Conservation (phyloP, 2,888 invertebrate genomes). For the Hyalella azteca region DNA sequence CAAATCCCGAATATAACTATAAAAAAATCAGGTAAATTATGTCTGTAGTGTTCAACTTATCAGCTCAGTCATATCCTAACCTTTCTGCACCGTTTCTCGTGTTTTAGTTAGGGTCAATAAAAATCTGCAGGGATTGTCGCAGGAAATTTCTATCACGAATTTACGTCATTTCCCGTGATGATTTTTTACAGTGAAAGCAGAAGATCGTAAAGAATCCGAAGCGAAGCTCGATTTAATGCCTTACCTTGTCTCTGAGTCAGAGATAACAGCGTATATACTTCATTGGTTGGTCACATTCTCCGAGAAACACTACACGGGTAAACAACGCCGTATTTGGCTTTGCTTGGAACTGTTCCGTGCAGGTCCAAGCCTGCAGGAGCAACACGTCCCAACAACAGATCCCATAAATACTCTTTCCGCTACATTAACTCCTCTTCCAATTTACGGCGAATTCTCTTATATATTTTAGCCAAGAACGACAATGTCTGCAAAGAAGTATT, state of each 20-base stretch:
- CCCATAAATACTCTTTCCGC: conserved; percentile 31
- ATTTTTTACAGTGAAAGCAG: too few species aligned
- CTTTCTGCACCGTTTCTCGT: too few species aligned
- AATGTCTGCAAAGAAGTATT: conserved; percentile 18
- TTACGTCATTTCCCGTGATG: too few species aligned
- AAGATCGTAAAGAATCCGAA: background rate
- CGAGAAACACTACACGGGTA: background rate
- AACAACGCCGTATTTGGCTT: background rate
- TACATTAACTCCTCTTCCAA: conserved; percentile 36
- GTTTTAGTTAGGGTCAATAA: too few species aligned
- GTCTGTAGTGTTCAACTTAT: too few species aligned
- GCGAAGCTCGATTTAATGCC: background rate
- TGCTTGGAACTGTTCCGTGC: background rate
- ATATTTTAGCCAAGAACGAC: conserved; percentile 33
- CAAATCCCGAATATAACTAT: too few species aligned
- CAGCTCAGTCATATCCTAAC: too few species aligned
- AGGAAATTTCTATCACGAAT: too few species aligned
- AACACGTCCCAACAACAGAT: conserved; percentile 26
- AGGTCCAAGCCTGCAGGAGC: background rate
- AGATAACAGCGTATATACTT: conserved; percentile 1
- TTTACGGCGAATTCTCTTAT: conserved; percentile 37
- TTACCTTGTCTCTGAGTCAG: background rate
- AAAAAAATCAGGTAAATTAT: too few species aligned
- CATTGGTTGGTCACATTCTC: background rate
- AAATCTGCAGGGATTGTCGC: too few species aligned